phyloP scores from a whole-genome alignment of 2,113 vertebrate species.

The Nettapus auritus region DNA sequence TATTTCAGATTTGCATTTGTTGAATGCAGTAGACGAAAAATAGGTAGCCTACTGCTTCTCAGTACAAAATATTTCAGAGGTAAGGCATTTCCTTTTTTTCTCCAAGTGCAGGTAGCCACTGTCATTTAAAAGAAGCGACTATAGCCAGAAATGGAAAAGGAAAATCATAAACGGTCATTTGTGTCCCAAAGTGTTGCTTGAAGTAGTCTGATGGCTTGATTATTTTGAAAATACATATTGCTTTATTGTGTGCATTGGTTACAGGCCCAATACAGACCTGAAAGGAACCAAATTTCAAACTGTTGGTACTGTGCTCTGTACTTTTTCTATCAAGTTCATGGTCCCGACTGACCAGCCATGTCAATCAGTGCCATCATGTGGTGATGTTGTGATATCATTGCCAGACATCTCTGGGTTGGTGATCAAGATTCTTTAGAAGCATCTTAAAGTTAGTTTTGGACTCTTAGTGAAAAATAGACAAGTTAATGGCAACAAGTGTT shows the following conservation, averaged over 20 bases:
- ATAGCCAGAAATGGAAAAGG: neutral
- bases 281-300: neutral
- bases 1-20: neutral
- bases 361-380: conserved; percentile 33
- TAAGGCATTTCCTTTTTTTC: neutral
- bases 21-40: neutral
- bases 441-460: neutral
- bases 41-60: neutral
- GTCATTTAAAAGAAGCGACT: neutral
- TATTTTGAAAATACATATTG: neutral
- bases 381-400: neutral
- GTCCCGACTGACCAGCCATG: neutral
- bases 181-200: neutral
- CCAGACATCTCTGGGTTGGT: neutral
- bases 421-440: neutral
- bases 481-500: neutral
- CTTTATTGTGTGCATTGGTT: neutral
- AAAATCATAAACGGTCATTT: neutral
- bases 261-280: neutral
- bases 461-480: neutral
- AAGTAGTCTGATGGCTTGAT: neutral
- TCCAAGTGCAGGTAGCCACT: neutral
- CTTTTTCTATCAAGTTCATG: neutral
- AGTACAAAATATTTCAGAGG: neutral
- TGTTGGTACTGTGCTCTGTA: neutral